A percentile compares a stretch with the other conserved stretches of the same genome.
Conservation (phyloP, 1,140 invertebrate genomes). For the Papilio polyxenes region DNA sequence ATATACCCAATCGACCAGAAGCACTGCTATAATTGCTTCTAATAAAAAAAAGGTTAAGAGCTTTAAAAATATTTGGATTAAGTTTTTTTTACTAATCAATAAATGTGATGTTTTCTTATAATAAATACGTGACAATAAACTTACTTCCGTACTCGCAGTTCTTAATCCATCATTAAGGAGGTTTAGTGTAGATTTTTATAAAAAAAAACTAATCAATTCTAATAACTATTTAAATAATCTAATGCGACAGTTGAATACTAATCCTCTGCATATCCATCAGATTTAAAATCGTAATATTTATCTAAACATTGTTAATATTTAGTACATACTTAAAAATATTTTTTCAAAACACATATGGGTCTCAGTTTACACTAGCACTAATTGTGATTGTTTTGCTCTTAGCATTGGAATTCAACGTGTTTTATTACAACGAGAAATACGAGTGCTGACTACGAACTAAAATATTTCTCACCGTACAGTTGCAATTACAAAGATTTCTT, state of each 20-base stretch:
- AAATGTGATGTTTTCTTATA: not conserved
- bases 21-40: not conserved
- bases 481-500: not conserved
- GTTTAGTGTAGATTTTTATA: not conserved
- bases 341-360: not conserved
- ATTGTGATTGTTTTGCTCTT: slow-evolving; percentile 1
- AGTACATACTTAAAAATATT: not conserved
- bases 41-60: not conserved
- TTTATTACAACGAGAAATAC: slow-evolving; percentile 13
- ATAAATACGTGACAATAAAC: not conserved
- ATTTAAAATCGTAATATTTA: not conserved
- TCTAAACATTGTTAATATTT: not conserved
- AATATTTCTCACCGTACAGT: not conserved
- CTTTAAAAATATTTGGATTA: not conserved
- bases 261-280: not conserved
- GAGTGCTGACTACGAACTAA: slow-evolving; percentile 11
- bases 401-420: slow-evolving; percentile 4
- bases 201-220: not conserved
- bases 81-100: not conserved
- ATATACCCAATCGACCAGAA: not conserved
- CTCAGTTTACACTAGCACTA: not conserved
- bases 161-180: not conserved
- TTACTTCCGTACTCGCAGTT: not conserved
- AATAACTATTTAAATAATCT: too few relatives aligned
- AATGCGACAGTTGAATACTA: too few relatives aligned